A percentile compares a stretch with the other conserved stretches of the same genome.
These are phyloP conservation scores for Fragariocoptes setiger DNA, from an alignment of 1,140 invertebrate genomes.

Conservation along the genomic window DNA sequence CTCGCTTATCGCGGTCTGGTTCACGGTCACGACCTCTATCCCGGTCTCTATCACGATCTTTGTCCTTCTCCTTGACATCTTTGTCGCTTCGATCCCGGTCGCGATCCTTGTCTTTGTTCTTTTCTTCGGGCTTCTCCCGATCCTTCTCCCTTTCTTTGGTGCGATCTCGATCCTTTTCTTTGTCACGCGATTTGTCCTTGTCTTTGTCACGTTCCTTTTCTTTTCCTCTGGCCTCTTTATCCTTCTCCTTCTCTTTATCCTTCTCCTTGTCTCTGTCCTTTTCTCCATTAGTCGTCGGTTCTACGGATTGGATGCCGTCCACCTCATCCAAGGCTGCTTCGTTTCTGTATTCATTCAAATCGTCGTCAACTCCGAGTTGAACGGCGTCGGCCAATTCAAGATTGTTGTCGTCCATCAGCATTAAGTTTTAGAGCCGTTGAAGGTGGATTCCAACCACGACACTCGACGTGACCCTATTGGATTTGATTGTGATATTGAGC, in stretches of 20 bases:
- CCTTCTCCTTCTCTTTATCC: not conserved
- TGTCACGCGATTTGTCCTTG: not conserved
- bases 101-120: not conserved
- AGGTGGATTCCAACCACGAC: too few species aligned
- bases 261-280: not conserved
- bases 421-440: not conserved
- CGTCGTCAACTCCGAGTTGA: not conserved
- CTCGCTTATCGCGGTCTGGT: conserved; percentile 1
- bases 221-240: not conserved
- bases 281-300: conserved; percentile 6
- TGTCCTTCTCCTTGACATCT: conserved; percentile 4
- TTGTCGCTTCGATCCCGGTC: not conserved
- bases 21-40: conserved; percentile 1
- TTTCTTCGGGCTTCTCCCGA: not conserved
- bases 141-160: not conserved
- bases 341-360: not conserved
- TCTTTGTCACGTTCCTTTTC: not conserved
- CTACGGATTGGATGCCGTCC: too few species aligned
- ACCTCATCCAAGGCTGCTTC: too few species aligned
- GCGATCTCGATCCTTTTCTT: not conserved
- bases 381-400: not conserved
- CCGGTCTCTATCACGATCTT: not conserved
- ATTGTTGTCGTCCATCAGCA: not conserved
- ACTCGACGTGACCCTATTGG: too few species aligned
- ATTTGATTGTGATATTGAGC: not conserved